A percentile compares a stretch with the other conserved stretches of the same genome.
phyloP scores from a whole-genome alignment of 2,797 vertebrate genomes.

The Anabacerthia variegaticeps region DNA sequence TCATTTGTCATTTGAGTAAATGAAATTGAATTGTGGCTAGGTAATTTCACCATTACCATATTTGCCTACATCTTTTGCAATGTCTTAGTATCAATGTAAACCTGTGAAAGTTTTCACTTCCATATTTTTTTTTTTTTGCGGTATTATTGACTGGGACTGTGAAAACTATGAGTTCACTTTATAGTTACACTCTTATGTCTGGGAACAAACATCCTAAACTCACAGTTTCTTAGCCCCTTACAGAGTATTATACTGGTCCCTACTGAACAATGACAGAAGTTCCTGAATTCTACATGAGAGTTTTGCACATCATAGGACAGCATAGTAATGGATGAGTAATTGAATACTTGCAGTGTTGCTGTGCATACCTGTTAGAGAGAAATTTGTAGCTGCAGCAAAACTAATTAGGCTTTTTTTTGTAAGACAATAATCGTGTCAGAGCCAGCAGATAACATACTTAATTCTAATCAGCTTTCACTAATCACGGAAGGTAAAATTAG shows the following conservation, averaged over 20 bases:
- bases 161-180: not conserved
- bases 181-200: not conserved
- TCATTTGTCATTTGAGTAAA: not conserved
- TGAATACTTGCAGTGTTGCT: not conserved
- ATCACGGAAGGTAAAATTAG: conserved; percentile 73
- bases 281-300: not conserved
- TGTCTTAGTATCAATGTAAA: not conserved
- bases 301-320: not conserved
- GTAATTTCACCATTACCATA: not conserved
- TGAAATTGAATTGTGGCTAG: not conserved
- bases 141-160: not conserved
- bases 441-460: conserved; percentile 69
- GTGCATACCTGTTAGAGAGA: not conserved
- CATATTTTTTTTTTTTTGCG: not conserved
- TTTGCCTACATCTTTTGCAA: not conserved
- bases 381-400: conserved; percentile 46
- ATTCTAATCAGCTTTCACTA: conserved; percentile 72
- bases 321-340: not conserved
- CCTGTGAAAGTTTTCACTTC: not conserved
- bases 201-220: not conserved
- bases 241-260: not conserved
- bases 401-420: conserved; percentile 42
- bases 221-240: not conserved
- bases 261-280: not conserved
- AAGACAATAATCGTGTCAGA: conserved; percentile 61